A percentile compares a stretch with the other conserved stretches of the same genome.
Conservation (phyloP, 2,113 vertebrate species). For the Athene cunicularia region DNA sequence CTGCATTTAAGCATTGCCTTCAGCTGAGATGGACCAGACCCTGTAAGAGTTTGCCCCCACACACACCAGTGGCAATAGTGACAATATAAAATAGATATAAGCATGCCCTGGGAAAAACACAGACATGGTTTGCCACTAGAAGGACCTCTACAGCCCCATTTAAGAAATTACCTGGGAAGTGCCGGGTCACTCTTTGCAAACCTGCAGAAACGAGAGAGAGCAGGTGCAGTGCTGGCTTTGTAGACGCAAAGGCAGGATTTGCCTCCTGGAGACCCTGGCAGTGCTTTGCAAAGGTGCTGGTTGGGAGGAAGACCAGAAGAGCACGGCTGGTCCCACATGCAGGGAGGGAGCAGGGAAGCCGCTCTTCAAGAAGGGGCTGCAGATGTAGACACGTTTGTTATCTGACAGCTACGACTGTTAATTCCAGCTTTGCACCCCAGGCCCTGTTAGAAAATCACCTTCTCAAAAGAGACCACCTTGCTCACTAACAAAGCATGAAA, state of each 20-base stretch:
- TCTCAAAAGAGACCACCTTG: background rate
- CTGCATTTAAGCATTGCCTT: background rate
- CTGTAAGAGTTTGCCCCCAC: background rate
- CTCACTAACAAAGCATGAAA: background rate
- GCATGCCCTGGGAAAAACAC: background rate
- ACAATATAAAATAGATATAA: background rate
- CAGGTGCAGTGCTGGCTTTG: accelerated
- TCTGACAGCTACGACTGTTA: background rate
- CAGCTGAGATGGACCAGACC: background rate
- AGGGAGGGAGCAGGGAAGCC: background rate
- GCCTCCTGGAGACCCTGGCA: background rate
- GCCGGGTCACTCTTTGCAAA: background rate
- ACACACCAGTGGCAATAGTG: accelerated
- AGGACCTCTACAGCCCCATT: background rate
- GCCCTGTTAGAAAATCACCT: background rate
- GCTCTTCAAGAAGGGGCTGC: background rate
- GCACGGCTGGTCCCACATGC: too few species aligned
- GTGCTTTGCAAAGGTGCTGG: background rate
- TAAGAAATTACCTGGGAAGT: background rate
- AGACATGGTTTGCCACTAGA: background rate
- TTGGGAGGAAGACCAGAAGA: background rate
- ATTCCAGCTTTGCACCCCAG: background rate
- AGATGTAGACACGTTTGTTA: background rate
- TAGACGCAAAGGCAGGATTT: accelerated
- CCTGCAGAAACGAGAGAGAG: background rate